phyloP scores from a whole-genome alignment of 30 jellyfish, hydroid and myxozoan species.

The Nemopilema nomurai region DNA sequence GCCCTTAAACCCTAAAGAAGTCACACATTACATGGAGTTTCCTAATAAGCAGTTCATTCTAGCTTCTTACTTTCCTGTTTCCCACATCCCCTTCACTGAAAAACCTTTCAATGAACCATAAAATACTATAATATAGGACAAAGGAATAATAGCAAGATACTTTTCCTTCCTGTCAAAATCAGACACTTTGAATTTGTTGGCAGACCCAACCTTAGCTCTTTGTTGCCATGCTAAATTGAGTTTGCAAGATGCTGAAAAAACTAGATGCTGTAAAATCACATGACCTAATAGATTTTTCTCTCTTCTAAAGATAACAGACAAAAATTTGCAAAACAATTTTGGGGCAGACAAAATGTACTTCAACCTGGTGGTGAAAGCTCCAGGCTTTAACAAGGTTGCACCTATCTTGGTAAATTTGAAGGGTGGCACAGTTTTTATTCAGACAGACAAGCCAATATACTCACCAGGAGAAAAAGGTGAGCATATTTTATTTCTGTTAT shows the following conservation, averaged over 20 bases:
- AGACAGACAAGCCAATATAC: slow-evolving; percentile 83
- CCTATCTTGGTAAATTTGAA: slow-evolving; percentile 37
- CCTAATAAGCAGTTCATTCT: no score
- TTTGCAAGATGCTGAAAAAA: no score
- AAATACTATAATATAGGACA: not conserved
- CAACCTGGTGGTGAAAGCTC: slow-evolving; percentile 41
- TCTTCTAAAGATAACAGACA: slow-evolving; percentile 36
- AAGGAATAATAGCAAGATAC: no score
- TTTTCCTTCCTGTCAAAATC: no score
- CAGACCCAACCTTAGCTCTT: no score
- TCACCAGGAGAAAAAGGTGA: slow-evolving; percentile 65
- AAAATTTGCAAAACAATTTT: slow-evolving; percentile 48
- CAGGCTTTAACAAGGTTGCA: slow-evolving; percentile 49
- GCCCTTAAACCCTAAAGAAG: no score
- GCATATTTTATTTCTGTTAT: not conserved
- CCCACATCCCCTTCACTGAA: not conserved
- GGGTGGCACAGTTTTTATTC: slow-evolving; percentile 70
- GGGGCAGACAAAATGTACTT: slow-evolving; percentile 17
- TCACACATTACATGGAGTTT: no score
- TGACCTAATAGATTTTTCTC: no score
- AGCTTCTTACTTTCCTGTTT: no score
- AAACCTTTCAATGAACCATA: not conserved
- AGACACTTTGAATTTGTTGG: no score
- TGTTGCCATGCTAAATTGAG: no score
- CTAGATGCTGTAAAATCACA: no score